A percentile compares a stretch with the other conserved stretches of the same genome.
phyloP scores from a whole-genome alignment of 2,888 invertebrate species.

The Autographa gamma region DNA sequence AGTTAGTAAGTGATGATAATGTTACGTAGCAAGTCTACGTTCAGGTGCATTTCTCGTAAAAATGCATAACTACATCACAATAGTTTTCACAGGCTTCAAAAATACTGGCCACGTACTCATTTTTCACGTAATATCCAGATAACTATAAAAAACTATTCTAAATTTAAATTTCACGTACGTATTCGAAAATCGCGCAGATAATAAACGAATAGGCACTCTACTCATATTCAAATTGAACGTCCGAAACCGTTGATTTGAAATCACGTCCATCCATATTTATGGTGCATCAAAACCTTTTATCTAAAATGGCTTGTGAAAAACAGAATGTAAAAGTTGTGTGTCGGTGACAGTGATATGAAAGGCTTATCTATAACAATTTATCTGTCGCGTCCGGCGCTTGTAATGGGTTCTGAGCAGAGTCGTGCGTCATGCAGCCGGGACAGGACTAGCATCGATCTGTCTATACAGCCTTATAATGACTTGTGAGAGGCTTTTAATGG shows the following conservation, averaged over 20 bases:
- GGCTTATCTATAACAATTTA: constrained; percentile 64
- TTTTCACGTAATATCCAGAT: neutral
- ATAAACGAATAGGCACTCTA: constrained; percentile 28
- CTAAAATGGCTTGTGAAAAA: constrained; percentile 53
- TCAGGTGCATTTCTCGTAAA: neutral
- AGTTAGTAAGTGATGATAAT: too few species aligned
- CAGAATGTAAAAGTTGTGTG: constrained; percentile 41
- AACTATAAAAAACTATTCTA: constrained; percentile 1
- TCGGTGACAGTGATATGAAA: constrained; percentile 55
- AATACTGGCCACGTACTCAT: neutral
- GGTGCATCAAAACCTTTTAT: constrained; percentile 49
- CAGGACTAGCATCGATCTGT: constrained; percentile 48
- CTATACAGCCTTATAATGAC: constrained; percentile 23
- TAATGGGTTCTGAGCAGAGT: constrained; percentile 59
- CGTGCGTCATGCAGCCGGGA: constrained; percentile 48
- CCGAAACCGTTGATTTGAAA: constrained; percentile 41
- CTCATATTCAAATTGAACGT: constrained; percentile 37
- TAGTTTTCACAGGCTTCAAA: neutral
- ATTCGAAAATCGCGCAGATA: constrained; percentile 15
- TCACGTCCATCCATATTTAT: constrained; percentile 51
- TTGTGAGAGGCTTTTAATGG: neutral
- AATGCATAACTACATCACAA: neutral
- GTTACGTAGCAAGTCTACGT: too few species aligned
- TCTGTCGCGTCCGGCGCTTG: constrained; percentile 58
- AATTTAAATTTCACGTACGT: constrained; percentile 1